phyloP scores from a whole-genome alignment of 1,140 invertebrate species.

The Sycobia sp. region DNA sequence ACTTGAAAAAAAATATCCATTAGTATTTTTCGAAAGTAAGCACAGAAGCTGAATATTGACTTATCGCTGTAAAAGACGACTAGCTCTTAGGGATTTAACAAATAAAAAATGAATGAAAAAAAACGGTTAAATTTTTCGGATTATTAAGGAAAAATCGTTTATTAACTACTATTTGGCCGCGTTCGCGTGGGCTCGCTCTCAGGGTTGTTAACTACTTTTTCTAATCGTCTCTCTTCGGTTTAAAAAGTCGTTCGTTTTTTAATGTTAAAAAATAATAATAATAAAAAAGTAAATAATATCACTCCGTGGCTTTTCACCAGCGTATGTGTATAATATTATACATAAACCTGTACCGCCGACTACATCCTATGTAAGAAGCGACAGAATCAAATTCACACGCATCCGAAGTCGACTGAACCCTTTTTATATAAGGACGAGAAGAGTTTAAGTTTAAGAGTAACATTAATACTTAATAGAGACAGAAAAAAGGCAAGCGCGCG shows the following conservation, averaged over 20 bases:
- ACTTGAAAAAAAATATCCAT: constrained; percentile 53
- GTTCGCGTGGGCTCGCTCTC: constrained; percentile 47
- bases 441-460: constrained; percentile 34
- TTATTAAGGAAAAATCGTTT: constrained; percentile 33
- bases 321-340: constrained; percentile 2
- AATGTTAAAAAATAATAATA: too few relatives aligned
- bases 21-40: constrained; percentile 57
- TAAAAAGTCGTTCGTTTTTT: constrained; percentile 35
- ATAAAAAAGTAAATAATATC: not conserved
- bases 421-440: constrained; percentile 26
- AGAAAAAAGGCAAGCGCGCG: constrained; percentile 16
- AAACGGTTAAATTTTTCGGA: constrained; percentile 36
- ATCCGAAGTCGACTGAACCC: constrained; percentile 23
- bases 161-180: constrained; percentile 46
- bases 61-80: constrained; percentile 53
- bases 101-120: too few relatives aligned
- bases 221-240: constrained; percentile 36
- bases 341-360: constrained; percentile 1
- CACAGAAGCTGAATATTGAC: constrained; percentile 43
- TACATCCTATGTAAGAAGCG: too few relatives aligned
- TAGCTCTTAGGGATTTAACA: constrained; percentile 54
- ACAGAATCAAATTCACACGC: constrained; percentile 24
- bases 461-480: constrained; percentile 27
- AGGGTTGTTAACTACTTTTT: constrained; percentile 55
- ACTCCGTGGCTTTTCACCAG: constrained; percentile 9